Conservation (phyloP, 2,888 invertebrate genomes). For the Dynastes hyllus region DNA sequence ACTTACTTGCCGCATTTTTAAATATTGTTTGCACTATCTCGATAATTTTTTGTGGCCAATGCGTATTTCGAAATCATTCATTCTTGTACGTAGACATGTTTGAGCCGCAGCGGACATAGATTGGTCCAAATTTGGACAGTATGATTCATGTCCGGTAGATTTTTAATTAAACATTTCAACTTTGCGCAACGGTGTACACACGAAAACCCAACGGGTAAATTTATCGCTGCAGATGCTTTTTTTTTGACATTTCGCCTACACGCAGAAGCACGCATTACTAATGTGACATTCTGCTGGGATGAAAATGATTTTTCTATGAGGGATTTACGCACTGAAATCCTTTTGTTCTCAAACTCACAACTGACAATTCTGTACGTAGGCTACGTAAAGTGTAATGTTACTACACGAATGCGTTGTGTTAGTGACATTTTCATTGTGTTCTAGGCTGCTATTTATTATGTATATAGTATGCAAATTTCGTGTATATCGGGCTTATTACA, state of each 20-base stretch:
- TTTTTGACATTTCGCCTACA: neutral
- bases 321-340: neutral
- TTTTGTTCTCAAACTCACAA: too few relatives aligned
- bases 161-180: conserved; percentile 22
- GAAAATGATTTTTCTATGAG: neutral
- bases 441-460: conserved; percentile 6
- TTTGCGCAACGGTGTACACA: conserved; percentile 3
- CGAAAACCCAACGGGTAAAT: conserved; percentile 1
- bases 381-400: too few relatives aligned
- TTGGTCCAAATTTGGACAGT: neutral
- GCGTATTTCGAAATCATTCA: neutral
- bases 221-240: conserved; percentile 26
- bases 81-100: neutral
- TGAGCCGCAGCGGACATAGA: neutral
- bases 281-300: neutral
- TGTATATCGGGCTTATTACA: neutral
- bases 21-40: too few relatives aligned
- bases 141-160: conserved; percentile 11
- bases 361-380: too few relatives aligned
- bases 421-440: neutral
- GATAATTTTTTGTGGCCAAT: neutral
- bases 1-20: too few relatives aligned
- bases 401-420: neutral
- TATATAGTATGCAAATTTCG: neutral
- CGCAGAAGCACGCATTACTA: neutral